Evolutionary conservation across 2,797 vertebrate species (phyloP).

Genomic region (Hoplostethus atlanticus): DNA sequence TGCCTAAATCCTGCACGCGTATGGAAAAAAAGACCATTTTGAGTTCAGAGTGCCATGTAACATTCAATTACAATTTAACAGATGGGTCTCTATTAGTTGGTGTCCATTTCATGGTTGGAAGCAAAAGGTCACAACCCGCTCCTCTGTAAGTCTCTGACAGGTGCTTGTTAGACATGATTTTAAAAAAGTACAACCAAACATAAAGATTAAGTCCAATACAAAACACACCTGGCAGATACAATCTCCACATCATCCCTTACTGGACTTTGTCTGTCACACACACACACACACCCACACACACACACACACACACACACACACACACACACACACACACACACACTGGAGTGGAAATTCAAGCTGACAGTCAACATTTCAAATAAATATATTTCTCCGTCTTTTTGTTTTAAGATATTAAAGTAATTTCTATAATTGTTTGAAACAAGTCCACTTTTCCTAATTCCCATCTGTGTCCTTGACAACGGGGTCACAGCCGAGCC

Average conservation of each 20-base stretch:
- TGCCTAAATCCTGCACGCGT: slow-evolving; percentile 85
- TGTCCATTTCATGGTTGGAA: slow-evolving; percentile 80
- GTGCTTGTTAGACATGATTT: slow-evolving; percentile 83
- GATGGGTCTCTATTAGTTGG: slow-evolving; percentile 82
- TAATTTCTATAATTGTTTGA: slow-evolving; percentile 96
- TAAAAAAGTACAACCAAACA: slow-evolving; percentile 81
- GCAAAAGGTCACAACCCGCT: slow-evolving; percentile 79
- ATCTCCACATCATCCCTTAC: slow-evolving; percentile 56
- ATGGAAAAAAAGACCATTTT: slow-evolving; percentile 80
- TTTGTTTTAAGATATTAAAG: slow-evolving; percentile 91
- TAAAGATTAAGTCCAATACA: slow-evolving; percentile 66
- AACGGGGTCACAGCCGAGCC: slow-evolving; percentile 83
- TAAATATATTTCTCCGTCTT: slow-evolving; percentile 84
- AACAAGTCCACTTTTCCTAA: slow-evolving; percentile 91
- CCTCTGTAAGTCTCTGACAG: slow-evolving; percentile 82
- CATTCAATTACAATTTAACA: slow-evolving; percentile 89
- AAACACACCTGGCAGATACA: slow-evolving; percentile 88
- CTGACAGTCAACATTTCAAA: slow-evolving; percentile 89
- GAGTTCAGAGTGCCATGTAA: slow-evolving; percentile 82
- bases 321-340: slow-evolving; percentile 51
- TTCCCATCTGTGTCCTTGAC: slow-evolving; percentile 90
- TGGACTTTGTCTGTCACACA: slow-evolving; percentile 60
- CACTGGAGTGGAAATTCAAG: slow-evolving; percentile 87
- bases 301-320: slow-evolving; percentile 10
- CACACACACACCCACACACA: slow-evolving; percentile 31